Conservation (phyloP, 2,888 invertebrate species). For the Isoperla grammatica region DNA sequence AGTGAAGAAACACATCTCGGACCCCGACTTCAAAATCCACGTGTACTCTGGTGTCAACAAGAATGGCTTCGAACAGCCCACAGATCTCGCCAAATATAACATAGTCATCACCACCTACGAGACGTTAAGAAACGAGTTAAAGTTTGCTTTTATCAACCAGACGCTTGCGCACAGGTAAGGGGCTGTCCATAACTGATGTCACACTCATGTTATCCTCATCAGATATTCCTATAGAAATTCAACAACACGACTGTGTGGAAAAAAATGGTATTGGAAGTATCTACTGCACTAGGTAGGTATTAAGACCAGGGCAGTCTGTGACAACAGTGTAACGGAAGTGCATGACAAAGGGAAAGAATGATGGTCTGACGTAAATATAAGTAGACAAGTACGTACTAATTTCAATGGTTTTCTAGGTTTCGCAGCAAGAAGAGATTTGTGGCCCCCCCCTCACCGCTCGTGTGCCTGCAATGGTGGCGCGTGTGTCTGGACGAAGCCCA, state of each 20-base stretch:
- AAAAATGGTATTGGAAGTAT: no score
- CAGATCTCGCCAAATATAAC: slow-evolving; percentile 57
- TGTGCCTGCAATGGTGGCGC: slow-evolving; percentile 68
- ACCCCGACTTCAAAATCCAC: slow-evolving; percentile 48
- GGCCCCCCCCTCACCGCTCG: slow-evolving; percentile 59
- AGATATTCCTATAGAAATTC: no score
- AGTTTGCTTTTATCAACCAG: slow-evolving; percentile 43
- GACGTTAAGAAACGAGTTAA: slow-evolving; percentile 56
- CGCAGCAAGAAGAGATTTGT: slow-evolving; percentile 58
- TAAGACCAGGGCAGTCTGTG: no score
- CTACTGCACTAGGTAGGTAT: no score
- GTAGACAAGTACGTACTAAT: no score
- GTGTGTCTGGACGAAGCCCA: slow-evolving; percentile 76
- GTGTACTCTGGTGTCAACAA: slow-evolving; percentile 49
- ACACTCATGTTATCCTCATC: no score
- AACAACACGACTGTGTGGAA: no score
- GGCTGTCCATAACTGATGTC: no score
- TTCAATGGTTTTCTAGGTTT: slow-evolving; percentile 42
- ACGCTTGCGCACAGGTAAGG: slow-evolving; percentile 22
- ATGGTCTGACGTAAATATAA: no score
- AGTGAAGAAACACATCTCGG: slow-evolving; percentile 55
- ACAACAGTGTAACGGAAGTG: no score
- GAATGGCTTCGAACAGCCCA: slow-evolving; percentile 56
- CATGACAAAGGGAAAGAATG: no score
- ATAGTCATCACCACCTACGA: slow-evolving; percentile 68